Evolutionary conservation across 2,888 invertebrate genomes (phyloP).

Genomic region (Leptinotarsa haldemani): DNA sequence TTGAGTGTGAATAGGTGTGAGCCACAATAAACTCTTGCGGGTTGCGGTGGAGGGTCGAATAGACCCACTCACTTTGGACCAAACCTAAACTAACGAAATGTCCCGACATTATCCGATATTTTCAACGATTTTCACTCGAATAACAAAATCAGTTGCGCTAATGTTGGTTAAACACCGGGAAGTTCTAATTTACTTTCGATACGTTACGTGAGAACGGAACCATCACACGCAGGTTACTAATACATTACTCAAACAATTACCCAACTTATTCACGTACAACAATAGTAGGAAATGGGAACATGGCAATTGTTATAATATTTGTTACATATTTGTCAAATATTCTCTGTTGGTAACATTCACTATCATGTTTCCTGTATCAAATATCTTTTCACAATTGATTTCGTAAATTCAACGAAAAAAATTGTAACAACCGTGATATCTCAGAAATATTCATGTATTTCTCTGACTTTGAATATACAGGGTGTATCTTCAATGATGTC

Average conservation of each 20-base stretch:
- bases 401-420: neutral
- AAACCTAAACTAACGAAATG: too few relatives aligned
- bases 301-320: conserved; percentile 8
- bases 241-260: conserved; percentile 3
- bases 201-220: conserved; percentile 2
- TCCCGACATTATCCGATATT: too few relatives aligned
- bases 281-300: conserved; percentile 4
- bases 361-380: neutral
- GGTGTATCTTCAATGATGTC: too few relatives aligned
- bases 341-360: neutral
- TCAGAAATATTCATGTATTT: neutral
- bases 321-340: neutral
- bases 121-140: too few relatives aligned
- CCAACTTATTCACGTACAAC: neutral
- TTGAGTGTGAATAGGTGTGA: too few relatives aligned
- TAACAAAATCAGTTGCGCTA: neutral
- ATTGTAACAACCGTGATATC: neutral
- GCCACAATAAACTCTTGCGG: too few relatives aligned
- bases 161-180: conserved; percentile 1
- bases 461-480: too few relatives aligned
- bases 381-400: neutral
- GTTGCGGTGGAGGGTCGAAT: too few relatives aligned
- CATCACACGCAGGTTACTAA: neutral
- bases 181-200: neutral
- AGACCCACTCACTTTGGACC: too few relatives aligned